Evolutionary conservation across 2,888 invertebrate genomes (phyloP), one percentile per base, ranked within the genome.

Genomic region (Pheosia tremula): DNA sequence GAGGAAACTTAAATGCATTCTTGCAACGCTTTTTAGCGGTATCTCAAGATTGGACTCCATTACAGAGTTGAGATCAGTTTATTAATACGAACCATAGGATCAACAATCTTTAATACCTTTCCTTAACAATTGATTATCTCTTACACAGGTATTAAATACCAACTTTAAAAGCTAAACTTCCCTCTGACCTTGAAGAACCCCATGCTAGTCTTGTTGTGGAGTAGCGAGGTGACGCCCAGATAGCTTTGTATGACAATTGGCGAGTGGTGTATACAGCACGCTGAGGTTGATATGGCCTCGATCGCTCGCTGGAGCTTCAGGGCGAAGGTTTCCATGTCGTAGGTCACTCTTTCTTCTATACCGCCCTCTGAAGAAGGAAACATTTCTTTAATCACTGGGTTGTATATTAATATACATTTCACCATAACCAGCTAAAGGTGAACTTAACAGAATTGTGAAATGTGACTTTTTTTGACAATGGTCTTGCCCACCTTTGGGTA

Each of bases 101-200:
- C 11, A 5, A 49, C 49, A 49, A 50, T 50, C 24, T 43, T 43
- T 13, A 49, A 24, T 24, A 24, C 24, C 5, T 13, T 49, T 6
- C 49, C 13, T 13, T 49, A 49, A 3, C 7, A 7, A 49, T 7
- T 49, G 4, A 24, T 50, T 50, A 24, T 50, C 50, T 11, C 47
- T n/a, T 47, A 24, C 50, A 13, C 4, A 7, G 7, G 10, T 53
- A 53, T 37, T 11, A n/a, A 39, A 54, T 54, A n/a, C 38, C n/a
- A 54, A n/a, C 54, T 56, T 56, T 96, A 97, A 84, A 97, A 97
- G 85, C 97, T 97, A 81, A 98, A 96, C 85, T 97, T 97, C 72
- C 97, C 97, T 72, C 98, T 94, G 66, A 97, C 97, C 91, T 97
- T 97, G 89, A 97, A 97, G 91, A 97, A 98, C 3, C 98, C 98